A percentile compares a stretch with the other conserved stretches of the same genome.
Conservation (phyloP, 1,140 invertebrate species). For the Trinorchestia longiramus region DNA sequence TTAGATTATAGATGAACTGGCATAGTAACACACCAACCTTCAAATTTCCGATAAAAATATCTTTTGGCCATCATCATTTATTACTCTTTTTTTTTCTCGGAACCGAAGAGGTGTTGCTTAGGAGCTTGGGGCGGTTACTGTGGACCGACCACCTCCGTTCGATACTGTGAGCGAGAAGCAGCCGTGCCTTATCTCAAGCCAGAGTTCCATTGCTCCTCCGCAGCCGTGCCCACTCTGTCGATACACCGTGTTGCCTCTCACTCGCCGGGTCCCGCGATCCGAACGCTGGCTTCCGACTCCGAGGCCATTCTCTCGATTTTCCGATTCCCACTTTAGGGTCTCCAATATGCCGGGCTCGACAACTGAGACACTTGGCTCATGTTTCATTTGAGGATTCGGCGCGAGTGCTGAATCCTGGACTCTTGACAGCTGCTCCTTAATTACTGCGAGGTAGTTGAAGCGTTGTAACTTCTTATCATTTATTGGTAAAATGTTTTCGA, state of each 20-base stretch:
- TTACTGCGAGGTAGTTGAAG: too few relatives aligned
- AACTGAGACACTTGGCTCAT: not conserved
- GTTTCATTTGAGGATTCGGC: not conserved
- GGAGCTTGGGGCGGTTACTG: not conserved
- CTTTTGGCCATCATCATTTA: not conserved
- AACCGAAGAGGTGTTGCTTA: not conserved
- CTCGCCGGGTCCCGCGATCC: not conserved
- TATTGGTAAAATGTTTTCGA: not conserved
- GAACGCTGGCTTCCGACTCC: not conserved
- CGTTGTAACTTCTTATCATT: not conserved
- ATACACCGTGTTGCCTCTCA: not conserved
- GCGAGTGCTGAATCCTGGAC: not conserved
- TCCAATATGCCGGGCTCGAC: not conserved
- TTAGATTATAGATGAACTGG: not conserved
- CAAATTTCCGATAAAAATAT: not conserved
- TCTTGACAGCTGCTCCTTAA: not conserved
- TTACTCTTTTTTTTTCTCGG: not conserved
- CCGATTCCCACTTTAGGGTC: not conserved
- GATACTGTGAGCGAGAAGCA: not conserved
- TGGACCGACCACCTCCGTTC: not conserved
- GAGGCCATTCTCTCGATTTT: not conserved
- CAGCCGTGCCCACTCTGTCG: not conserved
- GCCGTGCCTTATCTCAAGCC: constrained; percentile 42
- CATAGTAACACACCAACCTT: not conserved
- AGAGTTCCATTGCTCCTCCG: constrained; percentile 1